Evolutionary conservation across 2,888 invertebrate genomes (phyloP).

Genomic region (Epistrophella euchroma): DNA sequence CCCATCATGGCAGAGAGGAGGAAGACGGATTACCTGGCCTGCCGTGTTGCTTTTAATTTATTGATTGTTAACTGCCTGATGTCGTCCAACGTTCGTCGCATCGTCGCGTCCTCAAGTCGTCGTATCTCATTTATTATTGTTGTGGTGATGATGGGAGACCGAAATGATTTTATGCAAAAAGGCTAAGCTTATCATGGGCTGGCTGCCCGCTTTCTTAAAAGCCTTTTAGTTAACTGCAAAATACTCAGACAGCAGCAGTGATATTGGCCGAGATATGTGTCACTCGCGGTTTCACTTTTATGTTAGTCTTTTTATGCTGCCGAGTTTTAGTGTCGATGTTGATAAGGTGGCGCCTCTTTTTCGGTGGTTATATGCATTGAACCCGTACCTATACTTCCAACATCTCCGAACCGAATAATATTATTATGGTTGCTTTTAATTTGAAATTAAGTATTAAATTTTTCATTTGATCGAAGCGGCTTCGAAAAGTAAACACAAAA

Average conservation of each 20-base stretch:
- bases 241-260: slow-evolving; percentile 15
- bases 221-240: slow-evolving; percentile 74
- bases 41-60: slow-evolving; percentile 76
- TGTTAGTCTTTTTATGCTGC: slow-evolving; percentile 55
- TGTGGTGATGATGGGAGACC: background rate
- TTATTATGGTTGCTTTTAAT: slow-evolving; percentile 18
- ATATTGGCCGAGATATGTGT: slow-evolving; percentile 57
- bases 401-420: slow-evolving; percentile 3
- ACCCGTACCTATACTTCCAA: slow-evolving; percentile 13
- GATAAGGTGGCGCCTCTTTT: slow-evolving; percentile 76
- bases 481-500: background rate
- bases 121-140: slow-evolving; percentile 9
- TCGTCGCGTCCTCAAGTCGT: background rate
- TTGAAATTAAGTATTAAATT: slow-evolving; percentile 41
- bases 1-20: background rate
- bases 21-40: slow-evolving; percentile 71
- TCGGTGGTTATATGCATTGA: slow-evolving; percentile 25
- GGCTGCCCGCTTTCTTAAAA: slow-evolving; percentile 65
- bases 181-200: slow-evolving; percentile 51
- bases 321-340: slow-evolving; percentile 44
- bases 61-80: slow-evolving; percentile 73
- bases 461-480: background rate
- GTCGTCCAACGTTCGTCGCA: slow-evolving; percentile 45
- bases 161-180: slow-evolving; percentile 56
- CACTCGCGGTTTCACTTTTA: slow-evolving; percentile 54